Evolutionary conservation across 2,888 invertebrate species (phyloP).

Genomic region (Deroplatys truncata): DNA sequence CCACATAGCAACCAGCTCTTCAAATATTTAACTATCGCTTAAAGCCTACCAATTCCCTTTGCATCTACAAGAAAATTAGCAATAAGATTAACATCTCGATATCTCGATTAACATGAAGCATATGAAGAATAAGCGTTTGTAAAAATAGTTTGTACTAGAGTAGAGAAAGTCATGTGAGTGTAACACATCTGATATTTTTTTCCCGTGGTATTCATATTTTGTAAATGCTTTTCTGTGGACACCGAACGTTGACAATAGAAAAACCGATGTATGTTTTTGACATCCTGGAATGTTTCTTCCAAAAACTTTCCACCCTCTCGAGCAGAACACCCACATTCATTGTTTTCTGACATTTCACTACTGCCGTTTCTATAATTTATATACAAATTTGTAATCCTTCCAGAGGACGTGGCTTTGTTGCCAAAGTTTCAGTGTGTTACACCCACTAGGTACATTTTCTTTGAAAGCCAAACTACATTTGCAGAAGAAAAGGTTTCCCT

Average conservation of each 20-base stretch:
- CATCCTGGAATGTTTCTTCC: neutral
- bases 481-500: neutral
- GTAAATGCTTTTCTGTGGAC: neutral
- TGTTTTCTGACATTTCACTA: neutral
- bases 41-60: too few relatives aligned
- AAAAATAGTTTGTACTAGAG: too few relatives aligned
- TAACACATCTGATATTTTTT: too few relatives aligned
- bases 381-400: neutral
- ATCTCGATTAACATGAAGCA: too few relatives aligned
- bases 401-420: neutral
- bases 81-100: too few relatives aligned
- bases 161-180: too few relatives aligned
- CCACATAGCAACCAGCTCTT: too few relatives aligned
- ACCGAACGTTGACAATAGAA: neutral
- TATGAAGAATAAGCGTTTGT: too few relatives aligned
- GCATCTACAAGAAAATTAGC: too few relatives aligned
- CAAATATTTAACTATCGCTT: too few relatives aligned
- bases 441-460: neutral
- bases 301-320: neutral
- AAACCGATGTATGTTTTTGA: neutral
- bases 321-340: neutral
- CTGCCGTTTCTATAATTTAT: neutral
- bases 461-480: neutral
- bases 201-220: too few relatives aligned
- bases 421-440: neutral